Conservation (phyloP, 2,888 invertebrate species). For the Xylophagus ater region DNA sequence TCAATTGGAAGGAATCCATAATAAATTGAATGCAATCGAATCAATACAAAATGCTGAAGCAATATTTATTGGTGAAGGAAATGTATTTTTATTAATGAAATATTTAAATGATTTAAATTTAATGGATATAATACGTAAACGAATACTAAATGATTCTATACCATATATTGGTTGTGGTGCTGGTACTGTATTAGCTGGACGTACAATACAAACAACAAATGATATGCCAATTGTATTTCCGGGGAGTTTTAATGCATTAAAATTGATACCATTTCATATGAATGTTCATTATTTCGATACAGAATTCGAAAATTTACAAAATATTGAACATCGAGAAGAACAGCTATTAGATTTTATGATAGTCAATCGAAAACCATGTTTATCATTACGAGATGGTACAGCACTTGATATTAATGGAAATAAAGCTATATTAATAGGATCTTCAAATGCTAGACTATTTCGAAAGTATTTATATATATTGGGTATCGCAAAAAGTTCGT, state of each 20-base stretch:
- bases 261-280: slow-evolving; percentile 62
- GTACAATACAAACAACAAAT: slow-evolving; percentile 63
- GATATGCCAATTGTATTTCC: slow-evolving; percentile 71
- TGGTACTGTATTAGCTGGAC: slow-evolving; percentile 65
- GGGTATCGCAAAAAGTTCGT: no score
- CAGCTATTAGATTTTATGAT: no score
- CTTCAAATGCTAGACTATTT: no score
- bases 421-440: no score
- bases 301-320: no score
- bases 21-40: slow-evolving; percentile 40
- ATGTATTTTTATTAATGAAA: slow-evolving; percentile 58
- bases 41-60: slow-evolving; percentile 49
- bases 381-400: no score
- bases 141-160: slow-evolving; percentile 49
- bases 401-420: no score
- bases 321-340: no score
- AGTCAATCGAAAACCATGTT: no score
- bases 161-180: slow-evolving; percentile 63
- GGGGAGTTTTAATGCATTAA: slow-evolving; percentile 50
- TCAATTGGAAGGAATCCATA: slow-evolving; percentile 50
- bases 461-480: no score
- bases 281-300: slow-evolving; percentile 65
- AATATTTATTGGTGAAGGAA: slow-evolving; percentile 63
- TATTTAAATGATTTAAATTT: slow-evolving; percentile 52
- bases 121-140: slow-evolving; percentile 46